phyloP scores from a whole-genome alignment of 2,113 vertebrate genomes.

The Oxyura jamaicensis region DNA sequence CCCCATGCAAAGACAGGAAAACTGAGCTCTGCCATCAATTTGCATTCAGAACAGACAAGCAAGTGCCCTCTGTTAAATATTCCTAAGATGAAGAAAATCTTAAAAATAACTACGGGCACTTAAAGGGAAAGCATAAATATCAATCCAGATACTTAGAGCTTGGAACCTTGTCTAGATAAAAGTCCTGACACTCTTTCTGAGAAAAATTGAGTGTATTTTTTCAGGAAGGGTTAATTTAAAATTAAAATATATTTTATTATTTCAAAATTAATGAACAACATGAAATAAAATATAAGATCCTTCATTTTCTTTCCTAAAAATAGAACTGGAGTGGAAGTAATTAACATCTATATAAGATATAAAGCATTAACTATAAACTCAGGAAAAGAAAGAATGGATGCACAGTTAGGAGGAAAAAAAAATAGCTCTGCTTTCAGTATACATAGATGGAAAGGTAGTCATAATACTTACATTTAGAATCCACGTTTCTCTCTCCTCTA shows the following conservation, averaged over 20 bases:
- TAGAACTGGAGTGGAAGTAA: background rate
- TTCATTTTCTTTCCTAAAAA: background rate
- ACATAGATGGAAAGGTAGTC: background rate
- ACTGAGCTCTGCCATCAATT: constrained; percentile 41
- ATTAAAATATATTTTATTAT: background rate
- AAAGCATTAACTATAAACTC: background rate
- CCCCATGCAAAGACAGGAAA: background rate
- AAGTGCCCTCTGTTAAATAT: background rate
- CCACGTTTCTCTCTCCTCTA: background rate
- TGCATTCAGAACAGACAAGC: constrained; percentile 13
- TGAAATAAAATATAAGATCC: background rate
- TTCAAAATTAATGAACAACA: background rate
- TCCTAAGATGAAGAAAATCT: background rate
- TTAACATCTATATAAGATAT: background rate
- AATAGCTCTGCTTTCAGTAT: background rate
- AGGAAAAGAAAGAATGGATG: background rate
- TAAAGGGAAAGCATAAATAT: background rate
- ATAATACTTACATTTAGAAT: background rate
- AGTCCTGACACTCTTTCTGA: background rate
- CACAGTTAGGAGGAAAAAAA: background rate
- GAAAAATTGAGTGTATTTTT: background rate
- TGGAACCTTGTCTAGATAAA: background rate
- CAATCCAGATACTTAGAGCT: background rate
- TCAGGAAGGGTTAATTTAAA: background rate
- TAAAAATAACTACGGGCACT: background rate